Percentiles rank a stretch among this genome's conserved stretches.
Conservation (phyloP, 2,888 invertebrate genomes). For the Drosophila anomalata region DNA sequence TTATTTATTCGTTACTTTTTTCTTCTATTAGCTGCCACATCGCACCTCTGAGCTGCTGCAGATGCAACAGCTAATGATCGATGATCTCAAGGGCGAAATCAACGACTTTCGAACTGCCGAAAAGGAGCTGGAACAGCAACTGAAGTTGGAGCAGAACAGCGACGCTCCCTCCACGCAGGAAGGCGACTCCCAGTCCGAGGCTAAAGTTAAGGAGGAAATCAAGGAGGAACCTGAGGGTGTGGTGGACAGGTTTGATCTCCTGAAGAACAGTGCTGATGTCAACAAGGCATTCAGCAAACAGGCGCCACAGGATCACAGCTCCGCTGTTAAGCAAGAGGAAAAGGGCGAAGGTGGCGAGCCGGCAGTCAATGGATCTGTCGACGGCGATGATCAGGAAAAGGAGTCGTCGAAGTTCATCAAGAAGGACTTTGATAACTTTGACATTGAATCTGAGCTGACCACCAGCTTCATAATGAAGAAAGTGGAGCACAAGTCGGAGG, state of each 20-base stretch:
- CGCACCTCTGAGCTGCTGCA: conserved; percentile 91
- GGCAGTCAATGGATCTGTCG: conserved; percentile 31
- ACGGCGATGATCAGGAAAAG: conserved; percentile 21
- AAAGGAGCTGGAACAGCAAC: conserved; percentile 54
- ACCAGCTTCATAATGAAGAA: conserved; percentile 84
- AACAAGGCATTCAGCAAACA: conserved; percentile 67
- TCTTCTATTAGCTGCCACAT: conserved; percentile 86
- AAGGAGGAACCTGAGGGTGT: conserved; percentile 73
- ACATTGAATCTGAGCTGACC: conserved; percentile 83
- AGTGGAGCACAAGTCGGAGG: conserved; percentile 67
- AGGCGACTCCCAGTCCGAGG: conserved; percentile 25
- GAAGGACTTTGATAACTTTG: conserved; percentile 83
- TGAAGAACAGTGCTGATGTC: conserved; percentile 73
- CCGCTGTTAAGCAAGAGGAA: conserved; percentile 52
- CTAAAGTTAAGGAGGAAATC: conserved; percentile 78
- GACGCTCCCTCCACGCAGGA: conserved; percentile 17
- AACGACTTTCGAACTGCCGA: conserved; percentile 86
- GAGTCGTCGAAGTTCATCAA: conserved; percentile 58
- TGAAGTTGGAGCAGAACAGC: conserved; percentile 41
- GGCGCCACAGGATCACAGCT: conserved; percentile 30
- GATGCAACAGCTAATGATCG: conserved; percentile 89
- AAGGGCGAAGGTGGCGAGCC: conserved; percentile 34
- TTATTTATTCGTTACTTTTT: conserved; percentile 8
- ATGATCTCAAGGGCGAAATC: conserved; percentile 88
- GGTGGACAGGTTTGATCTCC: conserved; percentile 79